Percentiles rank a stretch among this genome's conserved stretches.
Evolutionary conservation across 2,797 vertebrate genomes (phyloP).

Genomic region (Bucorvus abyssinicus): DNA sequence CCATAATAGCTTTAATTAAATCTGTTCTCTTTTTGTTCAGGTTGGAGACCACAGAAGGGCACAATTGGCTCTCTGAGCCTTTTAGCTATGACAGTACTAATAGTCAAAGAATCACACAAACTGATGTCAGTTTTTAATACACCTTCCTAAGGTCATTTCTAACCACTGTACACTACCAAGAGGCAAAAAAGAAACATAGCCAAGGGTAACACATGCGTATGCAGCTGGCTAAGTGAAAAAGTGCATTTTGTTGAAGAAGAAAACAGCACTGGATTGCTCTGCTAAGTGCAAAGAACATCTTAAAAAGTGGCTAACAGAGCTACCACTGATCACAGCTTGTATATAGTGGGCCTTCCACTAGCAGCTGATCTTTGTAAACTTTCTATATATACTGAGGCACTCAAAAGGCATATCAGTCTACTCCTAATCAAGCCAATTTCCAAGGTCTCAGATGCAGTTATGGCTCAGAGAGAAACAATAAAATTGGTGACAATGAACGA

Average conservation of each 20-base stretch:
- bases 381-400: neutral
- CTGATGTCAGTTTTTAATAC: neutral
- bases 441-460: neutral
- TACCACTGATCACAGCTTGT: accelerated
- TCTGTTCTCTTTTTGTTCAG: neutral
- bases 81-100: neutral
- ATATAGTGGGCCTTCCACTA: neutral
- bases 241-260: neutral
- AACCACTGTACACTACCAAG: neutral
- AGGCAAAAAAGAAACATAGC: neutral
- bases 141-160: neutral
- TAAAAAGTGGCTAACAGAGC: neutral
- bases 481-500: neutral
- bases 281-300: neutral
- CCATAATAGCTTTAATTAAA: neutral
- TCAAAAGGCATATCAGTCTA: neutral
- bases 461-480: neutral
- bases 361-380: neutral
- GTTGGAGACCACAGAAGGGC: neutral
- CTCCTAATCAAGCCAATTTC: neutral
- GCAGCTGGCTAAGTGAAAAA: neutral
- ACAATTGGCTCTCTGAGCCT: neutral
- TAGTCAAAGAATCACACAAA: neutral
- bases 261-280: neutral
- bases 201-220: neutral